Conservation (phyloP, 2,888 invertebrate genomes). For the Cheilosia pagana region DNA sequence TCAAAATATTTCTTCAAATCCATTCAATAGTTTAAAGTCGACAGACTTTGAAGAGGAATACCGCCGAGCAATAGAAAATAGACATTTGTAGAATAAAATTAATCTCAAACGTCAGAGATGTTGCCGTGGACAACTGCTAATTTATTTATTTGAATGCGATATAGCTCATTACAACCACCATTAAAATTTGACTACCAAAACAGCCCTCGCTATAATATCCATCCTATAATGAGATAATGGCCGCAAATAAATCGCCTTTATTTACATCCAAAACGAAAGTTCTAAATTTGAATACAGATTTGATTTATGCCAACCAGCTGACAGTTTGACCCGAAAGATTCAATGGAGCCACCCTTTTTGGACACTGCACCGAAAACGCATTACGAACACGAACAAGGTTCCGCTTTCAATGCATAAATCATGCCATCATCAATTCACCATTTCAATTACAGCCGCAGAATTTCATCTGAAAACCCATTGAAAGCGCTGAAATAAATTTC, state of each 20-base stretch:
- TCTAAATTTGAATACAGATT: conserved; percentile 53
- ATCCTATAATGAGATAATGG: not conserved
- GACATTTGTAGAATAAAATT: too few relatives aligned
- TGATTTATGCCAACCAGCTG: conserved; percentile 58
- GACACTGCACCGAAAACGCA: conserved; percentile 14
- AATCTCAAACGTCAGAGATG: too few relatives aligned
- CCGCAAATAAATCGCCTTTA: conserved; percentile 26
- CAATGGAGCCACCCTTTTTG: not conserved
- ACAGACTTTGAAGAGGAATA: too few relatives aligned
- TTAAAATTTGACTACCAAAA: not conserved
- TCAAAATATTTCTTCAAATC: too few relatives aligned
- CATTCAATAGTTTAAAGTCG: too few relatives aligned
- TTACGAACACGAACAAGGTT: conserved; percentile 14
- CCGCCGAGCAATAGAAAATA: too few relatives aligned
- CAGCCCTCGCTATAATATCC: not conserved
- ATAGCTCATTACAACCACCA: not conserved
- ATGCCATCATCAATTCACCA: conserved; percentile 69
- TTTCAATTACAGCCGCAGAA: conserved; percentile 68
- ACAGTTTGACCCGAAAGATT: conserved; percentile 37
- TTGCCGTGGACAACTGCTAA: not conserved
- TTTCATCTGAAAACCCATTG: conserved; percentile 56
- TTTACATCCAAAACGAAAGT: conserved; percentile 55
- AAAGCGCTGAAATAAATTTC: conserved; percentile 51
- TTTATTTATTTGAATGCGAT: not conserved
- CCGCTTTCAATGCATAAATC: conserved; percentile 51